A percentile compares a stretch with the other conserved stretches of the same genome.
These are phyloP conservation scores for Chaetura pelagica DNA, from an alignment of 2,113 vertebrate species.

Conservation along the genomic window DNA sequence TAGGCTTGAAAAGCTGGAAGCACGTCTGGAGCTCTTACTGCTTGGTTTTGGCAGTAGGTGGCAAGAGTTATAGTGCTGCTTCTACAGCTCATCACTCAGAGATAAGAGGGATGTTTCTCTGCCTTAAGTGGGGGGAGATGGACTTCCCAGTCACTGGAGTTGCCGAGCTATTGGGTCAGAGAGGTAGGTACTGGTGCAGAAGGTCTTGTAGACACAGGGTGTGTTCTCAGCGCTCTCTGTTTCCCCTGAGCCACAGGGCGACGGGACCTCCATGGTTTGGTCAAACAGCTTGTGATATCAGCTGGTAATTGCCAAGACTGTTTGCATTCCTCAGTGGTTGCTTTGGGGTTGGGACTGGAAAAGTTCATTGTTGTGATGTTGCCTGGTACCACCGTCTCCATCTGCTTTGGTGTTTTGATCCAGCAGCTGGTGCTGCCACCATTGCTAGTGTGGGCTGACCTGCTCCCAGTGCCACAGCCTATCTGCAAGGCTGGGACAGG, in stretches of 20 bases:
- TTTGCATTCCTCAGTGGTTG: not conserved
- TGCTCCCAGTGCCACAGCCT: not conserved
- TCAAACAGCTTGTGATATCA: not conserved
- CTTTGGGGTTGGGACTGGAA: not conserved
- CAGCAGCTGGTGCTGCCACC: not conserved
- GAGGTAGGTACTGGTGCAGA: not conserved
- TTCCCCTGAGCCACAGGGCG: not conserved
- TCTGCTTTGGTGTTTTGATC: not conserved
- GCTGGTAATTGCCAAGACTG: not conserved
- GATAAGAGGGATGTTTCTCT: not conserved
- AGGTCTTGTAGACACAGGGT: not conserved
- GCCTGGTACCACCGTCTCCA: not conserved
- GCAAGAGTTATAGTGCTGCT: not conserved
- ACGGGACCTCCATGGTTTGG: rapidly evolving
- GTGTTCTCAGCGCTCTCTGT: not conserved
- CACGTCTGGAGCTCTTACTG: not conserved
- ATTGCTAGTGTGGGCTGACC: not conserved
- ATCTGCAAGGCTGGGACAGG: not conserved
- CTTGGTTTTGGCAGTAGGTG: not conserved
- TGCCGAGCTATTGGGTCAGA: not conserved
- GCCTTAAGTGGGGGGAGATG: not conserved
- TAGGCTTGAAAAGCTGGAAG: not conserved
- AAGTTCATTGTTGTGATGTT: not conserved
- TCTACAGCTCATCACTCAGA: not conserved
- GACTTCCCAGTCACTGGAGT: not conserved